phyloP scores from a whole-genome alignment of 2,888 invertebrate species.

The Thera obeliscata region DNA sequence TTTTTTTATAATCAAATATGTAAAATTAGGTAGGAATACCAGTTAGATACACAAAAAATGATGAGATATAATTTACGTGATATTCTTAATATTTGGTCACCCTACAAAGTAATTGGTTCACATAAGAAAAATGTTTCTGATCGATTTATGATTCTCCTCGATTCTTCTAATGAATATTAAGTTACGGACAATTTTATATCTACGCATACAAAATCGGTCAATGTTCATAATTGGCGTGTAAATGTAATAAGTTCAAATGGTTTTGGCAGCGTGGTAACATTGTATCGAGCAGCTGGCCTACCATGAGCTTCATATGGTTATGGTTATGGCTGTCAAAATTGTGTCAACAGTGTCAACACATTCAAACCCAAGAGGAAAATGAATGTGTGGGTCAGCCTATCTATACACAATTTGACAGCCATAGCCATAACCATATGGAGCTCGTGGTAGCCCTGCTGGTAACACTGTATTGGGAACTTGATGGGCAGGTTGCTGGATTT shows the following conservation, averaged over 20 bases:
- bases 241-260: constrained; percentile 23
- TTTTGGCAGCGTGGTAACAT: not conserved
- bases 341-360: too few relatives aligned
- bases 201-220: constrained; percentile 26
- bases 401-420: too few relatives aligned
- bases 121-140: constrained; percentile 2
- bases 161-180: constrained; percentile 20
- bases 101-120: constrained; percentile 10
- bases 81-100: constrained; percentile 14
- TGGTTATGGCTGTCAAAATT: too few relatives aligned
- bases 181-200: constrained; percentile 16
- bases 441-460: too few relatives aligned
- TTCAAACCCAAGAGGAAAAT: too few relatives aligned
- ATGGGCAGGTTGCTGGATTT: not conserved
- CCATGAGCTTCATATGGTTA: too few relatives aligned
- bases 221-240: constrained; percentile 14
- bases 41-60: too few relatives aligned
- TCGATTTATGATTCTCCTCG: constrained; percentile 18
- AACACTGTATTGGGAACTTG: not conserved
- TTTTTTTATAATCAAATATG: too few relatives aligned
- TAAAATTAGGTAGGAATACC: too few relatives aligned
- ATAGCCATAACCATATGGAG: too few relatives aligned
- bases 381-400: too few relatives aligned
- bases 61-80: not conserved
- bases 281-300: not conserved